Conservation (phyloP, 2,888 invertebrate species). For the Agonopterix arenella region DNA sequence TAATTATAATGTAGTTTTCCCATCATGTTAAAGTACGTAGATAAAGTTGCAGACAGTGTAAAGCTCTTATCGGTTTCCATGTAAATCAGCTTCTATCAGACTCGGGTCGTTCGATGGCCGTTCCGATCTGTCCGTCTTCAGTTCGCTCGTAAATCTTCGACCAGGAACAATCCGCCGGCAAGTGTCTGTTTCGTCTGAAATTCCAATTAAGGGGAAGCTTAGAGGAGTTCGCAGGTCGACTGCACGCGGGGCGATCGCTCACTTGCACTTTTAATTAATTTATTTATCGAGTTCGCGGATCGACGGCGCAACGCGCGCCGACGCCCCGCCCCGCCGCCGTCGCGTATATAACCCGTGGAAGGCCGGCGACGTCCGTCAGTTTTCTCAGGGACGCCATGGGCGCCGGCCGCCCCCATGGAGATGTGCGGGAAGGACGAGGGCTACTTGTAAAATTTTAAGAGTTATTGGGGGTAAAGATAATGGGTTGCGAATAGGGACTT, state of each 20-base stretch:
- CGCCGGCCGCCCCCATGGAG: constrained; percentile 48
- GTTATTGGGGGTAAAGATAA: constrained; percentile 31
- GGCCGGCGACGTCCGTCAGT: constrained; percentile 65
- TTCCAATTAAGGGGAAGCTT: constrained; percentile 66
- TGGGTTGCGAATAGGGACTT: constrained; percentile 41
- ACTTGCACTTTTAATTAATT: constrained; percentile 79
- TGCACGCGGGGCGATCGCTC: constrained; percentile 68
- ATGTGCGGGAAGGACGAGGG: constrained; percentile 59
- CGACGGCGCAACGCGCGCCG: constrained; percentile 73
- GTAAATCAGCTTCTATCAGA: constrained; percentile 39
- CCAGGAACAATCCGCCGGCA: constrained; percentile 45
- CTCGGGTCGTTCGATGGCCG: constrained; percentile 22
- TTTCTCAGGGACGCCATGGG: constrained; percentile 60
- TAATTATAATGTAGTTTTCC: too few species aligned
- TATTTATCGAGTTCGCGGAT: constrained; percentile 75
- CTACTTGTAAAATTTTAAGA: constrained; percentile 1
- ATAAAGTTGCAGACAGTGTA: too few species aligned
- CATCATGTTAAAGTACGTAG: too few species aligned
- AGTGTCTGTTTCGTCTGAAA: constrained; percentile 47
- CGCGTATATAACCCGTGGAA: constrained; percentile 54
- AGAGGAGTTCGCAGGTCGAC: constrained; percentile 54
- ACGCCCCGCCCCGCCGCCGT: constrained; percentile 55
- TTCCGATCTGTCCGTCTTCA: too few species aligned
- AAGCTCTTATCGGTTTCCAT: constrained; percentile 11
- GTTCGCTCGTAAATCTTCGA: constrained; percentile 30